A percentile compares a stretch with the other conserved stretches of the same genome.
phyloP scores from a whole-genome alignment of 2,888 invertebrate genomes.

The Dexiosoma caninum region DNA sequence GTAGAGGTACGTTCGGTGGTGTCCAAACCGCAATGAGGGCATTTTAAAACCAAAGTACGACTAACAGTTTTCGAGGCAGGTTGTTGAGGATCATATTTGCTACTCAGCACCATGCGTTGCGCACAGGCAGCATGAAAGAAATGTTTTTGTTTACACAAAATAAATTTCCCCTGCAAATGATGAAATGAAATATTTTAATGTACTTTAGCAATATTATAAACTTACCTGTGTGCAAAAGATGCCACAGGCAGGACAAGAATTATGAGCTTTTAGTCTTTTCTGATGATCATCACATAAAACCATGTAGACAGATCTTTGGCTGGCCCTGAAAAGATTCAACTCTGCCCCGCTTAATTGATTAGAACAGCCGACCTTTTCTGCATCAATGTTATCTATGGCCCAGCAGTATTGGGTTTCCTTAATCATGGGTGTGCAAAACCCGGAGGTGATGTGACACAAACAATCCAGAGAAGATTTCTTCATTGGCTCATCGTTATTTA shows the following conservation, averaged over 20 bases:
- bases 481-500: conserved; percentile 26
- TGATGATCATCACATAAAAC: conserved; percentile 88
- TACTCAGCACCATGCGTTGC: conserved; percentile 76
- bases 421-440: conserved; percentile 79
- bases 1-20: conserved; percentile 80
- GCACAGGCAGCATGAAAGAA: conserved; percentile 91
- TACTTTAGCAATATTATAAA: neutral
- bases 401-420: conserved; percentile 80
- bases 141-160: conserved; percentile 87
- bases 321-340: conserved; percentile 83
- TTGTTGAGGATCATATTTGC: conserved; percentile 78
- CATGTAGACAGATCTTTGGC: conserved; percentile 87
- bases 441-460: conserved; percentile 79
- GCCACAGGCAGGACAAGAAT: conserved; percentile 94
- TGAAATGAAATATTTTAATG: neutral
- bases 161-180: conserved; percentile 85
- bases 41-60: conserved; percentile 78
- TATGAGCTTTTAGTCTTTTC: conserved; percentile 86
- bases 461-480: conserved; percentile 75
- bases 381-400: conserved; percentile 87
- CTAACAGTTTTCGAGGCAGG: conserved; percentile 73
- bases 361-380: conserved; percentile 88
- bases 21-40: conserved; percentile 86
- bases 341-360: conserved; percentile 81
- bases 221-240: conserved; percentile 91